A percentile compares a stretch with the other conserved stretches of the same genome.
Evolutionary conservation across 2,888 invertebrate species (phyloP).

Genomic region (Dryobota labecula): DNA sequence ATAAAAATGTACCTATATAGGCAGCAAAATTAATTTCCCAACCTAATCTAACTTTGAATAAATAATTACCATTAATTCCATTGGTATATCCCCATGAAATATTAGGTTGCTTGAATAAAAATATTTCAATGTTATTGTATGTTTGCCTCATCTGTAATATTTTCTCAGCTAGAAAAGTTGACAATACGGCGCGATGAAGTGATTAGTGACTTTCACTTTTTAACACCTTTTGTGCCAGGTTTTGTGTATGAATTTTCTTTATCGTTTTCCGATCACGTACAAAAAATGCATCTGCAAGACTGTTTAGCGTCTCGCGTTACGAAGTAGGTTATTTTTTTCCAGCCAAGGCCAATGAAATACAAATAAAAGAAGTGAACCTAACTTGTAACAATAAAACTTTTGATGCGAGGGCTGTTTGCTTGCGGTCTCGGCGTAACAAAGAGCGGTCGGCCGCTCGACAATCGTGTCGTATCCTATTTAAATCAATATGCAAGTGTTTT

Average conservation of each 20-base stretch:
- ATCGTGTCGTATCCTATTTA: constrained; percentile 69
- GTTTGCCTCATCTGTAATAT: constrained; percentile 26
- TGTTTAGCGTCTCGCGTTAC: constrained; percentile 52
- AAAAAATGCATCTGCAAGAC: constrained; percentile 53
- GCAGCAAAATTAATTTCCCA: constrained; percentile 21
- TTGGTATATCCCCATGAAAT: constrained; percentile 32
- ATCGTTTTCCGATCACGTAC: constrained; percentile 39
- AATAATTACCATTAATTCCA: constrained; percentile 27
- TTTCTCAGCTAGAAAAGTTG: constrained; percentile 43
- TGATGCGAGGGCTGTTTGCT: constrained; percentile 72
- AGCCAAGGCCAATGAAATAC: constrained; percentile 80
- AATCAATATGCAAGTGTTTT: constrained; percentile 76
- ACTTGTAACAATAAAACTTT: constrained; percentile 81
- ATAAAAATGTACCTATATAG: constrained; percentile 4
- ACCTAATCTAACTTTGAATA: constrained; percentile 40
- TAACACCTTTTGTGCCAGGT: constrained; percentile 33
- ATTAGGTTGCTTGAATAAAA: constrained; percentile 9
- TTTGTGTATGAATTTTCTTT: constrained; percentile 50
- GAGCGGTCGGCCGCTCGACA: constrained; percentile 61
- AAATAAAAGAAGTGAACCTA: constrained; percentile 69
- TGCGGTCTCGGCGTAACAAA: constrained; percentile 76
- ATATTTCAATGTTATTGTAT: constrained; percentile 10
- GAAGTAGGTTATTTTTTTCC: constrained; percentile 76
- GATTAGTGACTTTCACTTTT: constrained; percentile 68
- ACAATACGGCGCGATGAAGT: constrained; percentile 43